Percentiles rank a stretch among this genome's conserved stretches.
Evolutionary conservation across 1,140 invertebrate genomes (phyloP).

Genomic region (Antheraea mylitta): DNA sequence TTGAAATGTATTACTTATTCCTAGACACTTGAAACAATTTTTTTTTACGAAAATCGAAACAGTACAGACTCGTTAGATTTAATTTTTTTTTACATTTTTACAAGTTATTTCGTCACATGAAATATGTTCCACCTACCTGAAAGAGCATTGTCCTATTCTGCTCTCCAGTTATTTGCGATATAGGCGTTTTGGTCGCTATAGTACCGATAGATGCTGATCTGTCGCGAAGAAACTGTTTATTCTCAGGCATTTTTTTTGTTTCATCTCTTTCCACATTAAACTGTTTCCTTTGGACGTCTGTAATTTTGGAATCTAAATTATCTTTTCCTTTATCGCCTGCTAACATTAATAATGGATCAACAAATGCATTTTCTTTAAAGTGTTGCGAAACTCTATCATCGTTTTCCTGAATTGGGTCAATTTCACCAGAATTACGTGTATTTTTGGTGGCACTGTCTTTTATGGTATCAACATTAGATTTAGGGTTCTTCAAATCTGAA

Average conservation of each 20-base stretch:
- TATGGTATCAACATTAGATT: background rate
- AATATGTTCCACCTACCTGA: conserved; percentile 80
- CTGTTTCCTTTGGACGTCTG: conserved; percentile 40
- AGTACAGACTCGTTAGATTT: too few relatives aligned
- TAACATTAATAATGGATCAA: background rate
- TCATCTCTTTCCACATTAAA: conserved; percentile 16
- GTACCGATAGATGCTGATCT: conserved; percentile 81
- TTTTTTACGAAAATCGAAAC: too few relatives aligned
- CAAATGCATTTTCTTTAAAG: background rate
- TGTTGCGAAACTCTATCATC: too few relatives aligned
- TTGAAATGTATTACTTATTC: too few relatives aligned
- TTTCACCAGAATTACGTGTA: background rate
- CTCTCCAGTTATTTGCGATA: conserved; percentile 79
- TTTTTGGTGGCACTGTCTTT: background rate
- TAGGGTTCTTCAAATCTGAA: background rate
- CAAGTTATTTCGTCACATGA: too few relatives aligned
- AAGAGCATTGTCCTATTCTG: conserved; percentile 96
- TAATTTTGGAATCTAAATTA: conserved; percentile 28
- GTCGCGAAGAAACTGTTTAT: conserved; percentile 73
- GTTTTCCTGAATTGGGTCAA: background rate
- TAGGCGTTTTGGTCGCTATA: conserved; percentile 75
- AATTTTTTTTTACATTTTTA: too few relatives aligned
- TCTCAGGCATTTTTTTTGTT: conserved; percentile 48
- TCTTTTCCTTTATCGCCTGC: background rate
- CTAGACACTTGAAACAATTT: too few relatives aligned